Evolutionary conservation across 1,140 invertebrate species (phyloP), one percentile per base, ranked within the genome.

Genomic region (Helicoverpa armigera): DNA sequence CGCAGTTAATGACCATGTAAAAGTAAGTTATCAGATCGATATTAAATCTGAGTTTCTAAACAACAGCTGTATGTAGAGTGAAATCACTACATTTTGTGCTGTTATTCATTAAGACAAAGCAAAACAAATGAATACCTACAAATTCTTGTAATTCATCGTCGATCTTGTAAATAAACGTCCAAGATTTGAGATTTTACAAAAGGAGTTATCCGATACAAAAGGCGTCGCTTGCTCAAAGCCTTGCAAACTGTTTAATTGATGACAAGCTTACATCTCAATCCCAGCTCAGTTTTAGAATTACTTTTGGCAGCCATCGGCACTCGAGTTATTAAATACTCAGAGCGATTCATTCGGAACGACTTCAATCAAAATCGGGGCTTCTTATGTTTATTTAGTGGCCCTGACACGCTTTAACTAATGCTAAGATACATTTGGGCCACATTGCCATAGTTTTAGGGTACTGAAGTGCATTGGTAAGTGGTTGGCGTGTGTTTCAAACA

Each of bases 181-280:
- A 58, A 23, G 23, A 60, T 29, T 9, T 13, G 3, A 60, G 10
- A 12, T 60, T 60, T 60, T 54, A 29, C 23, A 13, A 29, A 60
- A 29, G 58, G 23, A 61, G 23, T 61, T 13, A 13, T 31, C 18
- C 2, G 9, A 16, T 9, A 61, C 58, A 61, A 61, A 31, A 61
- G 58, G 58, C 11, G 5, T 61, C 29, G 56, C 58, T 11, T 60
- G 13, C 29, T 29, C 23, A 61, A 61, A 1, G 5, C 11, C 23
- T 29, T 60, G 29, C 58, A 13, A 60, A 60, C 29, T 60, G 58
- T 11, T 60, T 60, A 60, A 60, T 60, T 60, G 18, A 60, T 60
- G 58, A 60, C 23, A 29, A 60, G 58, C 58, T 23, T 13, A 60
- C 18, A 60, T 60, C 29, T 29, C 9, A 58, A 18, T 18, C 16